Base-by-base conservation (phyloP, 2,113 vertebrate species). In the Dasyprocta punctata region DNA sequence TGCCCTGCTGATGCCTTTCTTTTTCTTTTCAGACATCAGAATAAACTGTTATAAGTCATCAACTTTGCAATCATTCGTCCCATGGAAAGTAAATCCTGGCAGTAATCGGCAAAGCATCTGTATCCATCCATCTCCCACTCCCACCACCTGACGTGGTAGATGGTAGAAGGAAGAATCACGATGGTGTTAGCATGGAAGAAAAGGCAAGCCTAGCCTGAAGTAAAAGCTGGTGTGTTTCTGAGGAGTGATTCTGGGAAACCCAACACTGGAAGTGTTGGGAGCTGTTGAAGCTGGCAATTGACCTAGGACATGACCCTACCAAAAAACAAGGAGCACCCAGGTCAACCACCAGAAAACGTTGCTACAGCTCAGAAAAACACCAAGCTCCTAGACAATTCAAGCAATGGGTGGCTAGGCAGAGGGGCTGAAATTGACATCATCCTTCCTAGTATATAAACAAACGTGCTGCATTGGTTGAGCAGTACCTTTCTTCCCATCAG, bases 111-210 rank as follows among this genome's bases (percentile, higher is more conserved):
- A 73, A 69, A 60, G 0, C 11, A 71, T 90, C 65, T 52, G 0
- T 20, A 28, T 17, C 44, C n/a, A 36, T 22, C 83, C 38, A 44
- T 11, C 36, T 61, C 80, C 33, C 4, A 54, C 4, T 38, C 60
- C 9, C 3, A 8, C 36, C 28, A 24, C 19, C 52, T 77, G 52
- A 12, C 47, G 38, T 5, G 0, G 7, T 54, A 11, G 67, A 41
- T 5, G 0, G 7, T 54, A 11, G 67, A 41, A 58, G 60, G 33
- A 28, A 20, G 16, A 36, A 47, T 77, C 3, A 0, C 5, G 24
- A 86, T 22, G 3, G 20, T 92, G 90, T 58, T 19, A 20, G n/a
- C 3, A 30, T 26, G 14, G 58, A 90, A 92, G 44, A 14, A 12
- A 38, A 33, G 85, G 28, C 41, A 1, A 26, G 60, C 11, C 47